Percentiles rank a stretch among this genome's conserved stretches.
Evolutionary conservation across 2,888 invertebrate species (phyloP).

Genomic region (Orthonevra nobilis): DNA sequence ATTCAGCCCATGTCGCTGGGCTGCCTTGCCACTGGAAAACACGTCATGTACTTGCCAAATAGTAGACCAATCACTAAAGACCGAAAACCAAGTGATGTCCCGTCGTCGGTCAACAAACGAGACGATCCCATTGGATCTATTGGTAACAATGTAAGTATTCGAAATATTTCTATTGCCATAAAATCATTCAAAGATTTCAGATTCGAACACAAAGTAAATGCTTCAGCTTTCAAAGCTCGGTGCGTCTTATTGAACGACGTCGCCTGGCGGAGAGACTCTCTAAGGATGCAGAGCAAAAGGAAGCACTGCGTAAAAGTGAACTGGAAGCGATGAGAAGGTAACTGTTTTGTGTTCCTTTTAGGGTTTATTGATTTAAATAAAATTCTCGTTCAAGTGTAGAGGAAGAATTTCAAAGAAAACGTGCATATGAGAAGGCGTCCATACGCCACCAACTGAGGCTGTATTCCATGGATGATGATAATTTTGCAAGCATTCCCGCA

Average conservation of each 20-base stretch:
- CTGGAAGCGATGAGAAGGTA: conserved; percentile 89
- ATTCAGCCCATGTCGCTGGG: conserved; percentile 80
- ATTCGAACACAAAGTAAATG: conserved; percentile 80
- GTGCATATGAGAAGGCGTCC: conserved; percentile 88
- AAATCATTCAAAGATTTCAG: too few species aligned
- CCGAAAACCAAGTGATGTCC: conserved; percentile 30
- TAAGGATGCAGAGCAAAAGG: conserved; percentile 88
- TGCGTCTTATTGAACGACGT: conserved; percentile 89
- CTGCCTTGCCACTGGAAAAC: conserved; percentile 85
- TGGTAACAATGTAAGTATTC: conserved; percentile 72
- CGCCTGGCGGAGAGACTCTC: conserved; percentile 88
- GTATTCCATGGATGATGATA: conserved; percentile 81
- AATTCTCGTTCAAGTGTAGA: conserved; percentile 84
- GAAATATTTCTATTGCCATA: too few species aligned
- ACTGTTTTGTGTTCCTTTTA: not conserved
- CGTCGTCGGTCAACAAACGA: conserved; percentile 35
- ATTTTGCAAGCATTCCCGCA: conserved; percentile 83
- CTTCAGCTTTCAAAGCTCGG: conserved; percentile 92
- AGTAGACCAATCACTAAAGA: conserved; percentile 14
- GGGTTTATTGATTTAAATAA: too few species aligned
- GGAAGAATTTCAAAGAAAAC: conserved; percentile 92
- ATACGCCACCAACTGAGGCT: conserved; percentile 88
- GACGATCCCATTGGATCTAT: conserved; percentile 70
- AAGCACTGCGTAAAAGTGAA: conserved; percentile 87
- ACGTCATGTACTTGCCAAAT: conserved; percentile 87